Percentiles rank a stretch among this genome's conserved stretches.
Conservation (phyloP, 1,140 invertebrate species). For the Aricia agestis region DNA sequence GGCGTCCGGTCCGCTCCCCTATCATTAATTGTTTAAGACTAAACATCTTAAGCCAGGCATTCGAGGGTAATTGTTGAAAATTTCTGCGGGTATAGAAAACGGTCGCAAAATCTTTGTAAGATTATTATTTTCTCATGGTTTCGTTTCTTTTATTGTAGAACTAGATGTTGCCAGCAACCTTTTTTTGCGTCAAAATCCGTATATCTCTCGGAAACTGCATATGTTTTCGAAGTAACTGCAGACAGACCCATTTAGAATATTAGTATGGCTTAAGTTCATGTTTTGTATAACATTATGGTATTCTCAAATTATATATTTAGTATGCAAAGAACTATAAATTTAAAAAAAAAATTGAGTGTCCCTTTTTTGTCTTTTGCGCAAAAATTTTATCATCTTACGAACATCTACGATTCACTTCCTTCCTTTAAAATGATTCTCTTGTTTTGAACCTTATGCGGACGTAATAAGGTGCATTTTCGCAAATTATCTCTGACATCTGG, state of each 20-base stretch:
- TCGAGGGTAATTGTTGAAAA: background rate
- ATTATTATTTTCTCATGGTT: no score
- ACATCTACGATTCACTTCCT: constrained; percentile 14
- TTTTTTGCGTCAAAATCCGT: no score
- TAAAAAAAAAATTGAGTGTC: background rate
- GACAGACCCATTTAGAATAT: no score
- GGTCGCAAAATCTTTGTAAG: background rate
- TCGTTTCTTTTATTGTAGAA: no score
- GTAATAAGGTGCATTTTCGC: background rate
- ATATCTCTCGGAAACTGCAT: no score
- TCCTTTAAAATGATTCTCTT: background rate
- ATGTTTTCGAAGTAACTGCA: no score
- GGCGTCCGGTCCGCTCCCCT: background rate
- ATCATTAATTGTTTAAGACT: constrained; percentile 19
- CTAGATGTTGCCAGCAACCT: no score
- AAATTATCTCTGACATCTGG: constrained; percentile 30
- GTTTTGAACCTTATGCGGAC: background rate
- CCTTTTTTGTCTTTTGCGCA: constrained; percentile 1
- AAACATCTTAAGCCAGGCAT: background rate
- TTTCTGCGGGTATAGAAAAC: background rate
- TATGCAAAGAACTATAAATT: no score
- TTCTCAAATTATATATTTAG: no score
- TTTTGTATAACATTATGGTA: no score
- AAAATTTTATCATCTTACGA: constrained; percentile 2
- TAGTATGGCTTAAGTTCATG: no score